A percentile compares a stretch with the other conserved stretches of the same genome.
Evolutionary conservation across 2,797 vertebrate species (phyloP).

Genomic region (Dryobates pubescens): DNA sequence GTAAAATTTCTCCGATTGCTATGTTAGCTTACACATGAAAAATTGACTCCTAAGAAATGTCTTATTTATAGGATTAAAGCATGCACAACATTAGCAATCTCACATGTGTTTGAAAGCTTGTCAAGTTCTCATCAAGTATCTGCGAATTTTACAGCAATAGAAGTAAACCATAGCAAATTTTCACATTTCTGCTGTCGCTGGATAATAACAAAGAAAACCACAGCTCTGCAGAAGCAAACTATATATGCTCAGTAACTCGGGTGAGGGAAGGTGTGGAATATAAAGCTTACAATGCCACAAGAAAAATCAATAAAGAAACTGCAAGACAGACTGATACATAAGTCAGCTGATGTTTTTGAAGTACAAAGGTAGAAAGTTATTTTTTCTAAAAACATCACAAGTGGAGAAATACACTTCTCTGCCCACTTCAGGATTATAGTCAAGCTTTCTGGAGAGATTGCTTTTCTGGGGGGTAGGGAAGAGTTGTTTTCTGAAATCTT

Average conservation of each 20-base stretch:
- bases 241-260: background rate
- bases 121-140: background rate
- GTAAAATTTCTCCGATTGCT: background rate
- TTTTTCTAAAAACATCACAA: slow-evolving; percentile 12
- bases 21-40: background rate
- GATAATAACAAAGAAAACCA: slow-evolving; percentile 35
- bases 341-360: background rate
- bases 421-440: background rate
- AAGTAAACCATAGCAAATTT: background rate
- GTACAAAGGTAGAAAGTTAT: background rate
- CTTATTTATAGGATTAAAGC: background rate
- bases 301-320: slow-evolving; percentile 32
- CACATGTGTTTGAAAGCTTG: background rate
- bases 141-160: background rate
- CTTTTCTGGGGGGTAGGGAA: no score
- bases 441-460: background rate
- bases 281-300: slow-evolving; percentile 3
- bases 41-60: background rate
- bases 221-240: background rate
- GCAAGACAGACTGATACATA: background rate
- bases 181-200: background rate
- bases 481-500: background rate
- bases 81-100: background rate
- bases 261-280: background rate
- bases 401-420: background rate